These are phyloP conservation scores for Hycleus phaleratus DNA, from an alignment of 1,140 invertebrate species.

Conservation along the genomic window DNA sequence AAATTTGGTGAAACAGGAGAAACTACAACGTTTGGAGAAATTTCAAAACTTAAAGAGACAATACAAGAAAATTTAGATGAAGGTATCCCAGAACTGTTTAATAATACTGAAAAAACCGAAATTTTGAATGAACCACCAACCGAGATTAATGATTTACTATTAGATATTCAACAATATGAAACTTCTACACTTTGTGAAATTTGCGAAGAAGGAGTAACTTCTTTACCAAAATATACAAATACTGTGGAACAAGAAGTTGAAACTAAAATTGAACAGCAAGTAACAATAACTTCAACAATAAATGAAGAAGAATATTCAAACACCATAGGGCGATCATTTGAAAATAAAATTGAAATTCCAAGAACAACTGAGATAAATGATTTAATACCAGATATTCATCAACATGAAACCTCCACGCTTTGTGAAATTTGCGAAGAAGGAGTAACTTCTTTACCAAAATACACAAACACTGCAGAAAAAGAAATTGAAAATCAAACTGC, in stretches of 20 bases:
- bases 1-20: too few relatives aligned
- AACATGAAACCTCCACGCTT: constrained; percentile 1
- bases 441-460: not conserved
- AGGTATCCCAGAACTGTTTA: not conserved
- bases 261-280: too few relatives aligned
- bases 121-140: not conserved
- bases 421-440: not conserved
- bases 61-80: too few relatives aligned
- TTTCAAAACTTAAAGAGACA: too few relatives aligned
- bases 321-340: too few relatives aligned
- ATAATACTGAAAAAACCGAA: not conserved
- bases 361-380: not conserved
- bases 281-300: too few relatives aligned
- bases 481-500: too few relatives aligned
- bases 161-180: constrained; percentile 4
- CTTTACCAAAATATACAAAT: not conserved
- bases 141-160: not conserved
- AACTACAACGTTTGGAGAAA: too few relatives aligned
- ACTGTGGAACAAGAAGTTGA: too few relatives aligned
- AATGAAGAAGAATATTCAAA: too few relatives aligned
- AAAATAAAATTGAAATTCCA: too few relatives aligned
- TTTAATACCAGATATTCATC: constrained; percentile 4
- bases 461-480: too few relatives aligned
- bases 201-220: not conserved
- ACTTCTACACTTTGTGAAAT: constrained; percentile 1